Percentiles rank a stretch among this genome's conserved stretches.
Evolutionary conservation across 2,113 vertebrate genomes (phyloP).

Genomic region (Garra rufa): DNA sequence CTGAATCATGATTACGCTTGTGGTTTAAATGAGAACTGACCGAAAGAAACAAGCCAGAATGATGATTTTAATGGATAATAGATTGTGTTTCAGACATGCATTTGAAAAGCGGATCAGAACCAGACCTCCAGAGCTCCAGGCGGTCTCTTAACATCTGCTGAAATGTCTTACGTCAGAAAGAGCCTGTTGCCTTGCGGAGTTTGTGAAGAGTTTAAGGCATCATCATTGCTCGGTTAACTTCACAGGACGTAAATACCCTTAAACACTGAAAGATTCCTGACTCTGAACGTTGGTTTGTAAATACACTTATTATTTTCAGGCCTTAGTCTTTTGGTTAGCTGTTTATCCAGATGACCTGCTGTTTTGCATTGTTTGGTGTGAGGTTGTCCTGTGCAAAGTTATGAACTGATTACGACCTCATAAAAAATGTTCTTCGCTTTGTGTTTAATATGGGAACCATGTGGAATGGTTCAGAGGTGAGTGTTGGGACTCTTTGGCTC

Average conservation of each 20-base stretch:
- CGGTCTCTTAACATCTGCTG: constrained; percentile 35
- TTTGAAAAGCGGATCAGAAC: constrained; percentile 39
- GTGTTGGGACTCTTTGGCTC: background rate
- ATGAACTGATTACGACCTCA: constrained; percentile 38
- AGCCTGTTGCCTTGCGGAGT: background rate
- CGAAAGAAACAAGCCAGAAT: constrained; percentile 26
- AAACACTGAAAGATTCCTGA: background rate
- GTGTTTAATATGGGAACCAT: constrained; percentile 37
- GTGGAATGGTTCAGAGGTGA: constrained; percentile 25
- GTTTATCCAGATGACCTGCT: constrained; percentile 34
- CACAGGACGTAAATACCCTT: background rate
- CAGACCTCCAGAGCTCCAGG: constrained; percentile 41
- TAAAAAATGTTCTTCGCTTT: constrained; percentile 8
- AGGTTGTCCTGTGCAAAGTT: constrained; percentile 18
- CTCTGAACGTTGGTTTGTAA: constrained; percentile 8
- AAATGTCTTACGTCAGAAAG: constrained; percentile 25
- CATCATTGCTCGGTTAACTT: constrained; percentile 17
- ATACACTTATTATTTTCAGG: constrained; percentile 14
- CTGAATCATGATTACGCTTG: constrained; percentile 36
- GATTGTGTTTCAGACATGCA: constrained; percentile 46
- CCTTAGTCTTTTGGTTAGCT: constrained; percentile 12
- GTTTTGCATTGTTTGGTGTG: constrained; percentile 17
- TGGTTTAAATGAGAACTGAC: constrained; percentile 34
- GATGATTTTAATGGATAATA: constrained; percentile 42
- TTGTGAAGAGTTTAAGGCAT: background rate